phyloP scores from a whole-genome alignment of 2,797 vertebrate genomes.

The Holocentrus rufus region DNA sequence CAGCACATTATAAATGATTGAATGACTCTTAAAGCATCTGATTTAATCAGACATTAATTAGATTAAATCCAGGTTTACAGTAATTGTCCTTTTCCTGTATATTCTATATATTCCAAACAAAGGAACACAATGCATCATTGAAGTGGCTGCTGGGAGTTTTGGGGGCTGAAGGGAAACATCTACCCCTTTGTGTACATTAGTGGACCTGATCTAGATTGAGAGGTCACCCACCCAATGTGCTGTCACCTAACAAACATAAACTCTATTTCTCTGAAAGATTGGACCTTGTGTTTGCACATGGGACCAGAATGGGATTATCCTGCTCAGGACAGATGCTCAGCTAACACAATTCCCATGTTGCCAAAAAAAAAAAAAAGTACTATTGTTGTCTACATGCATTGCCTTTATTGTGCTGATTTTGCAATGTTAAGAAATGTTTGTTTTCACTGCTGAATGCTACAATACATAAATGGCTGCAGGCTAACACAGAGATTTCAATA shows the following conservation, averaged over 20 bases:
- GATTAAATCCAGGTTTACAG: background rate
- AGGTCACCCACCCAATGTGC: slow-evolving; percentile 65
- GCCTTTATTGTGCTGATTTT: slow-evolving; percentile 15
- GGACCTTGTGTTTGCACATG: slow-evolving; percentile 78
- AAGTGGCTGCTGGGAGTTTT: slow-evolving; percentile 9
- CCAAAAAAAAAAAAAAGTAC: slow-evolving; percentile 6
- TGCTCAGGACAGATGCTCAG: slow-evolving; percentile 47
- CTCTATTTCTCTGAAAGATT: slow-evolving; percentile 78
- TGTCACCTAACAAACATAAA: slow-evolving; percentile 76
- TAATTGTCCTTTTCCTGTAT: slow-evolving; percentile 7
- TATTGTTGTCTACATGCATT: slow-evolving; percentile 50
- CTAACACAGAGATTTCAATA: background rate
- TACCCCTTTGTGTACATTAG: slow-evolving; percentile 68
- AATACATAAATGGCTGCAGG: background rate
- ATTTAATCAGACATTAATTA: background rate
- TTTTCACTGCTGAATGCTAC: background rate
- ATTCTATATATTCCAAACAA: slow-evolving; percentile 1
- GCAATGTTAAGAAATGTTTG: background rate
- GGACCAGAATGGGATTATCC: slow-evolving; percentile 56
- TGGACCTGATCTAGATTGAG: slow-evolving; percentile 65
- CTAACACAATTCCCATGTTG: slow-evolving; percentile 44
- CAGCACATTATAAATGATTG: too few relatives aligned
- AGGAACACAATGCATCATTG: slow-evolving; percentile 63
- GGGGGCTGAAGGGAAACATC: slow-evolving; percentile 48
- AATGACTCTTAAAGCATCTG: background rate